Evolutionary conservation across 2,113 vertebrate genomes (phyloP).

Genomic region (Parus major): DNA sequence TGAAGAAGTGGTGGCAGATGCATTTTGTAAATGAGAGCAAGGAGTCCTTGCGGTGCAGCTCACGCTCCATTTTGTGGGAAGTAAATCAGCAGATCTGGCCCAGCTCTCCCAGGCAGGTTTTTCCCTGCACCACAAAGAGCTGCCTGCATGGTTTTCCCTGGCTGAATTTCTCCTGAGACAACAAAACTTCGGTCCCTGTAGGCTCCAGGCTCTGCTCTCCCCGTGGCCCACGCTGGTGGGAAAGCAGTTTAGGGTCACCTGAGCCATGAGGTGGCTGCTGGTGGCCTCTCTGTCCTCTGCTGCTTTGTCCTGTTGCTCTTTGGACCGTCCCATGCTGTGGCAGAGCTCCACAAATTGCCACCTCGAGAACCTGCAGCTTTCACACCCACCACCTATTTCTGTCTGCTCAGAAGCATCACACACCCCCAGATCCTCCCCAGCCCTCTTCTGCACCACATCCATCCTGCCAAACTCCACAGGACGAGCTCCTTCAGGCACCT

Average conservation of each 20-base stretch:
- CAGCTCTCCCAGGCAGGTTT: neutral
- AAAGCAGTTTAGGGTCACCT: neutral
- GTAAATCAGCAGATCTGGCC: neutral
- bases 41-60: accelerated
- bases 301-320: neutral
- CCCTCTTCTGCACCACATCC: neutral
- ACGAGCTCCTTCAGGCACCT: neutral
- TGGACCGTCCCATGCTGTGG: neutral
- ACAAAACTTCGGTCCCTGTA: neutral
- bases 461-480: neutral
- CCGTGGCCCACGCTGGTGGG: neutral
- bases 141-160: neutral
- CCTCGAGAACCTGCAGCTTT: neutral
- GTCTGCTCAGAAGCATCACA: neutral
- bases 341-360: neutral
- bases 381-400: neutral
- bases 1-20: neutral
- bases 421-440: neutral
- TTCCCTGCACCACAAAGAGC: neutral
- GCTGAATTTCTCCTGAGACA: neutral
- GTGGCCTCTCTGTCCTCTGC: neutral
- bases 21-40: neutral
- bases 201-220: neutral
- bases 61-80: neutral
- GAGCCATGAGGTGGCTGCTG: neutral